Conservation (phyloP, 2,888 invertebrate species). For the Macrosoma leucophasiata region DNA sequence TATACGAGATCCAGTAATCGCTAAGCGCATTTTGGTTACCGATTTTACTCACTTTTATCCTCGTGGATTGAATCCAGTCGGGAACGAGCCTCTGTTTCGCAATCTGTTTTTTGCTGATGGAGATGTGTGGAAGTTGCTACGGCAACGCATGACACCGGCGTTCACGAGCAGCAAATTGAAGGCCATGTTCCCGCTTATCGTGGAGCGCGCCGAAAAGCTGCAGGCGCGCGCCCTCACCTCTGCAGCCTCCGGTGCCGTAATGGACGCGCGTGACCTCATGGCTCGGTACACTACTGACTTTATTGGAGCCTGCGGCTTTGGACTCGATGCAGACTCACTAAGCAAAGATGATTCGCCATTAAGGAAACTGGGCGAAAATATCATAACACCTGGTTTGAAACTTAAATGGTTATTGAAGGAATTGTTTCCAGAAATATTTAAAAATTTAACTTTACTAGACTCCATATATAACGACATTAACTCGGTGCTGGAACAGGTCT, state of each 20-base stretch:
- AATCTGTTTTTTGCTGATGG: constrained; percentile 51
- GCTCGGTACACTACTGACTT: constrained; percentile 30
- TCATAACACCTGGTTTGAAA: constrained; percentile 22
- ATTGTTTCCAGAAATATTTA: constrained; percentile 38
- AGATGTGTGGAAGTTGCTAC: constrained; percentile 28
- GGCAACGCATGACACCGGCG: constrained; percentile 20
- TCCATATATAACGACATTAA: constrained; percentile 34
- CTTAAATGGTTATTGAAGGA: constrained; percentile 38
- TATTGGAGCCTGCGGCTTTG: constrained; percentile 49
- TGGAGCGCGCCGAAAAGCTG: constrained; percentile 25
- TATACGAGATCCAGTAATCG: constrained; percentile 40
- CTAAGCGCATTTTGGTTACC: constrained; percentile 35
- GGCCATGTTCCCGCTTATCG: constrained; percentile 51
- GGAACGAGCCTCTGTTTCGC: constrained; percentile 41
- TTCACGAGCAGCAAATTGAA: constrained; percentile 49
- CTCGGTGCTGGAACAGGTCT: constrained; percentile 35
- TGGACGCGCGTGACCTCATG: constrained; percentile 46
- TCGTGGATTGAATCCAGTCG: constrained; percentile 35
- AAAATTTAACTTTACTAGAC: constrained; percentile 32
- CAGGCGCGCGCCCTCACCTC: constrained; percentile 5
- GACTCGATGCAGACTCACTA: constrained; percentile 45
- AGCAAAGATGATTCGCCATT: constrained; percentile 44
- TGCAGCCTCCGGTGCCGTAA: constrained; percentile 3
- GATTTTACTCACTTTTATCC: constrained; percentile 41
- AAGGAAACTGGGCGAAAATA: constrained; percentile 40